Base-by-base conservation (phyloP, 2,797 vertebrate genomes). In the Channallabes apus region DNA sequence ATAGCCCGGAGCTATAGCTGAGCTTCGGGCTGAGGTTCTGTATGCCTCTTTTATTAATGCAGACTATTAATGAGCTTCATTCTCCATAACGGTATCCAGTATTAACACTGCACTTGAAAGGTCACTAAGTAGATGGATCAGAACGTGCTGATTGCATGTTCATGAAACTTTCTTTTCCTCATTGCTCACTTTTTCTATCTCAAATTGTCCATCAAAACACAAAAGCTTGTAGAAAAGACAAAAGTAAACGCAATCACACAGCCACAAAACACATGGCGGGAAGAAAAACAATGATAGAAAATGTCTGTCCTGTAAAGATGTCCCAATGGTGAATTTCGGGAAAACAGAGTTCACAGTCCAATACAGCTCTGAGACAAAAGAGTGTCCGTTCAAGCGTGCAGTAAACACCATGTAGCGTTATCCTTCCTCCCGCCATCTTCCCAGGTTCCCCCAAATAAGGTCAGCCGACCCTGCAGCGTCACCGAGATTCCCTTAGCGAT, bases 251-350 rank as follows among this genome's bases (percentile, higher is more conserved):
- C 83, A 61, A 24, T 56, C 59, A 62, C 38, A 46, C 12, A 32
- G 17, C 18, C 41, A 67, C 86, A 77, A 87, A 56, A 86, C 56
- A 85, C 85, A 77, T 84, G 86, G 78, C 32, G 67, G 71, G n/a
- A 78, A 68, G 76, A 6, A 88, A 90, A 86, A 88, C 86, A 89
- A 88, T 46, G 8, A 9, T 46, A 46, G 41, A 46, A 46, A 46
- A 9, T 46, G 41, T 8, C 41, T 46, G 41, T 46, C 41, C 41
- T 46, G 41, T 2, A 46, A 46, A 46, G 41, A 46, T 46, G 41
- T 46, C 41, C 41, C 8, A 9, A 46, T 46, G 41, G 41, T 46
- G 41, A 46, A 46, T 35, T 35, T 35, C 35, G 35, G 35, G 3
- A 35, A 35, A 35, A 35, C 41, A 46, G 41, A 46, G 41, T 46